Percentiles rank a stretch among this genome's conserved stretches.
Evolutionary conservation across 2,888 invertebrate genomes (phyloP).

Genomic region (Venusia cambrica): DNA sequence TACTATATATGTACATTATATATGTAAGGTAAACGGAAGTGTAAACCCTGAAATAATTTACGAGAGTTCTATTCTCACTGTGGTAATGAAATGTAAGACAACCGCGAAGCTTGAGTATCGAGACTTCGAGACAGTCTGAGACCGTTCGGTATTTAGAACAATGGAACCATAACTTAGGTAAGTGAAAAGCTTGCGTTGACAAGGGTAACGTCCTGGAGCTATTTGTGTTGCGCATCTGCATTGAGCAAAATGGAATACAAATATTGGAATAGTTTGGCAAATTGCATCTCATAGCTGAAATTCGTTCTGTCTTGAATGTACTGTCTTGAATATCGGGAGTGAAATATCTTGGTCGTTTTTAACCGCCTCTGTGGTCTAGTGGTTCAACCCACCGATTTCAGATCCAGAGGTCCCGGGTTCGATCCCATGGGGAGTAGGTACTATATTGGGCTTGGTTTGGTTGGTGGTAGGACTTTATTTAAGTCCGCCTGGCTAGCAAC

Average conservation of each 20-base stretch:
- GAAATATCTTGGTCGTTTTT: too few relatives aligned
- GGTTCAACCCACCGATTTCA: too few relatives aligned
- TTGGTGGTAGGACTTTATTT: too few relatives aligned
- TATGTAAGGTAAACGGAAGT: too few relatives aligned
- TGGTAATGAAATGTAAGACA: conserved; percentile 3
- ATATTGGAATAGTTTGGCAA: conserved; percentile 27
- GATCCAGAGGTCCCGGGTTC: too few relatives aligned
- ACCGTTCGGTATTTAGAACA: conserved; percentile 49
- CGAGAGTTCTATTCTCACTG: conserved; percentile 9
- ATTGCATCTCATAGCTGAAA: conserved; percentile 10
- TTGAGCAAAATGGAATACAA: conserved; percentile 32
- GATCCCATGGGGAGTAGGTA: too few relatives aligned
- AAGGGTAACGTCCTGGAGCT: conserved; percentile 62
- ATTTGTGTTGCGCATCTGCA: conserved; percentile 49
- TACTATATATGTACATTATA: conserved; percentile 16
- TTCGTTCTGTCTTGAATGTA: conserved; percentile 1
- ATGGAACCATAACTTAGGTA: conserved; percentile 60
- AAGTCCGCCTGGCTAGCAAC: too few relatives aligned
- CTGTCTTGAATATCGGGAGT: too few relatives aligned
- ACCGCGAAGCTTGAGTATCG: conserved; percentile 18
- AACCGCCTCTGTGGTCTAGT: too few relatives aligned
- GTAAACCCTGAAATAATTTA: conserved; percentile 24
- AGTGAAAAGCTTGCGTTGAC: conserved; percentile 65
- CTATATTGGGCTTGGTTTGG: too few relatives aligned
- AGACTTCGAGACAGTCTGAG: conserved; percentile 33